Base-by-base conservation (phyloP, 2,113 vertebrate genomes). In the Ciconia boyciana region DNA sequence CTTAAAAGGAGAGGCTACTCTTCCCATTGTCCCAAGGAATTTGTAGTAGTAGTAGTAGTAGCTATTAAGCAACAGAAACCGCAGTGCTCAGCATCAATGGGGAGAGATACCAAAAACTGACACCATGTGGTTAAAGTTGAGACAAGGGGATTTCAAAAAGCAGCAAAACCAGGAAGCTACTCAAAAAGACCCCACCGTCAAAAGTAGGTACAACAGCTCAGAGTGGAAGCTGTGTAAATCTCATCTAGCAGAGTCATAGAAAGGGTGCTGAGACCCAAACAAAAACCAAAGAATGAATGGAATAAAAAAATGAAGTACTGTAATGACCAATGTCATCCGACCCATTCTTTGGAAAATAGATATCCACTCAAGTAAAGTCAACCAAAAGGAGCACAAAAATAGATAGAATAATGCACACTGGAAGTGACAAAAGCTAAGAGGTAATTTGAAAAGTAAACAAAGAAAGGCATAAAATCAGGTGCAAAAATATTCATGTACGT, bases 131-230 rank as follows among this genome's bases (percentile, higher is more conserved):
- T 89, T 91, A 84, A 82, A 85, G 17, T 21, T 87, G 22, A 94
- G 13, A 81, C 44, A 92, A 87, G 86, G 91, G 89, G 72, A 95
- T 94, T 97, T 97, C 89, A 85, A 94, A 91, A 64, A 72, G 14
- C 36, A 68, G 21, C 31, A 87, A 82, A 96, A 76, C 13, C 44
- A 89, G 96, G 96, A 96, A 96, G 61, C 41, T 84, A 24, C 49
- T 95, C 55, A 51, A 60, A 71, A 81, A 92, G n/a, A 46, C 24
- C 4, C 14, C 41, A 68, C 1, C 1, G 34, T 68, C 57, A 83
- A 72, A 95, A 91, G 51, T 22, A 60, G 34, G 18, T 74, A 16
- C 26, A 80, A 64, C 8, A 89, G 28, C 57, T 87, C 64, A 57
- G 71, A 65, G 69, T 25, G 49, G 54, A 92, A 92, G 64, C 68